Evolutionary conservation across 2,113 vertebrate genomes (phyloP).

Genomic region (Orthonyx spaldingii): DNA sequence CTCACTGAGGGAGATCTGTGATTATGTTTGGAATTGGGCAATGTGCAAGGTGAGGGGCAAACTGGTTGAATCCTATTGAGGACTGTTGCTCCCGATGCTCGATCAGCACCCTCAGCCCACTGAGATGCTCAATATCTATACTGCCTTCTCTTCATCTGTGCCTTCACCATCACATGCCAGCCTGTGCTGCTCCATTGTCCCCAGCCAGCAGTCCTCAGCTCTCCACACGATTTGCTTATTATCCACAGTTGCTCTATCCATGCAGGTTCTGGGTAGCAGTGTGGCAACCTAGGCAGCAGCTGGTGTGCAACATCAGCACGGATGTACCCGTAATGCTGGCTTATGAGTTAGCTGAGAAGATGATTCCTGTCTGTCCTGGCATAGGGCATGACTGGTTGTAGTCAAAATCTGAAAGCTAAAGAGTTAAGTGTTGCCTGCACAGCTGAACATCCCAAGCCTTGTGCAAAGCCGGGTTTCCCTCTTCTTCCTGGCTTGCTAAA

Average conservation of each 20-base stretch:
- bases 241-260: background rate
- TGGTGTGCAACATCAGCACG: accelerated
- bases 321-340: accelerated
- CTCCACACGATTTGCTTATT: background rate
- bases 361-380: background rate
- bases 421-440: background rate
- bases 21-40: background rate
- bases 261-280: background rate
- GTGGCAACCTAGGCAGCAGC: background rate
- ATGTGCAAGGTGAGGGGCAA: background rate
- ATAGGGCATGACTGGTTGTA: background rate
- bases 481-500: background rate
- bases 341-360: background rate
- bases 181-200: background rate
- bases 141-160: background rate
- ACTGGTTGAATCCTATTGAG: background rate
- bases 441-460: background rate
- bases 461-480: background rate
- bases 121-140: background rate
- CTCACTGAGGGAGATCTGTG: background rate
- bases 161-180: too few relatives aligned
- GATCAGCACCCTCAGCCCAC: background rate
- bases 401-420: background rate
- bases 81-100: accelerated
- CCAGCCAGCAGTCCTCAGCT: background rate